A percentile compares a stretch with the other conserved stretches of the same genome.
These are phyloP conservation scores for Hypotaenidia okinawae DNA, from an alignment of 2,797 vertebrate genomes.

Conservation along the genomic window DNA sequence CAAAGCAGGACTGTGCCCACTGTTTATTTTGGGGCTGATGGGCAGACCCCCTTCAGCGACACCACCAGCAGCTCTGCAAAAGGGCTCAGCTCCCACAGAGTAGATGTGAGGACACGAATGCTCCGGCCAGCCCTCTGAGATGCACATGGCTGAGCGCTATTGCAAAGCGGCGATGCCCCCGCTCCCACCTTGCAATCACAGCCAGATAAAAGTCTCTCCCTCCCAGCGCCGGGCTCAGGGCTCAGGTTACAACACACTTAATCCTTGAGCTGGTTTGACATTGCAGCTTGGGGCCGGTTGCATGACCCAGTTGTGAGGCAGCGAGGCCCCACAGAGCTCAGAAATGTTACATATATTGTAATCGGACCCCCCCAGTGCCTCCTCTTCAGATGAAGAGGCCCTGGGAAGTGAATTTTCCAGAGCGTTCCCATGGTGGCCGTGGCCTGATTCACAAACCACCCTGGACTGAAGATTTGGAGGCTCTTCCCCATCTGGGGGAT, in stretches of 20 bases:
- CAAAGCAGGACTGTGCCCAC: background rate
- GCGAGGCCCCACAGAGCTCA: conserved; percentile 32
- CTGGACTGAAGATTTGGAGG: background rate
- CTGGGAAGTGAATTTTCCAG: conserved; percentile 17
- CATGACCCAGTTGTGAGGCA: conserved; percentile 23
- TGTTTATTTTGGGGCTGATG: rapidly evolving
- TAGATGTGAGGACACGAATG: rapidly evolving
- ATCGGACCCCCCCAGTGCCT: conserved; percentile 26
- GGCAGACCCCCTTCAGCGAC: background rate
- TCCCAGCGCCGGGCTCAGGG: background rate
- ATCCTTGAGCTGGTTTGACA: conserved; percentile 10
- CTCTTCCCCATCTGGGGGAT: background rate
- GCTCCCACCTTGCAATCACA: background rate
- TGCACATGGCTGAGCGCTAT: background rate
- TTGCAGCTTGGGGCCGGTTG: background rate
- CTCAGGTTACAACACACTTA: conserved; percentile 59
- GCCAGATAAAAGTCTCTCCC: background rate
- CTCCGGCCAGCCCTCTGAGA: rapidly evolving
- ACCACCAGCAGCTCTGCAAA: background rate
- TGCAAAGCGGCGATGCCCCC: background rate
- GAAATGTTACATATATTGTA: conserved; percentile 41
- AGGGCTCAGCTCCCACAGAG: background rate
- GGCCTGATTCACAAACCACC: background rate
- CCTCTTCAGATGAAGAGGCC: conserved; percentile 6
- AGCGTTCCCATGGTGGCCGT: rapidly evolving